These are phyloP conservation scores for Ashinkailepas kermadecensis DNA, from an alignment of 2,888 invertebrate species.

Conservation along the genomic window DNA sequence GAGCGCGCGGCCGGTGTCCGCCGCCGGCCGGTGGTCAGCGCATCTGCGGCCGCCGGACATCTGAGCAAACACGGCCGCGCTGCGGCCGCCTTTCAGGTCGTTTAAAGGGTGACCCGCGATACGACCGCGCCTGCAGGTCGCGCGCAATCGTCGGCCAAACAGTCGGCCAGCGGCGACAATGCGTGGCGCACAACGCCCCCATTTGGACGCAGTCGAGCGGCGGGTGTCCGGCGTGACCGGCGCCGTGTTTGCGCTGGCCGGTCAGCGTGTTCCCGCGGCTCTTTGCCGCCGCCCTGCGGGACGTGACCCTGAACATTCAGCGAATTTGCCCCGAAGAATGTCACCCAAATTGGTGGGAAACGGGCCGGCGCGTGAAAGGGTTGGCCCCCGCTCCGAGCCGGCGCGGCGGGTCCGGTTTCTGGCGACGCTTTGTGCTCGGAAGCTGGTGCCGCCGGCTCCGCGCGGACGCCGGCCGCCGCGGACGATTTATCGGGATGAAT, in stretches of 20 bases:
- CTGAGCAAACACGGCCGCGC: neutral
- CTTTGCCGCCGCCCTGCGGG: neutral
- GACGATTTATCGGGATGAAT: neutral
- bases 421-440: neutral
- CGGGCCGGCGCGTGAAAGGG: constrained; percentile 8
- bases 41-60: neutral
- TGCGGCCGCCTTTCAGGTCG: neutral
- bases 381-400: neutral
- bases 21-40: too few species aligned
- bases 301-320: constrained; percentile 4
- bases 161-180: neutral
- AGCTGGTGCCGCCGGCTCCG: neutral
- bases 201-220: neutral
- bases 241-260: neutral
- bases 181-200: neutral
- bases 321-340: neutral
- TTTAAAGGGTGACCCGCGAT: neutral
- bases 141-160: neutral
- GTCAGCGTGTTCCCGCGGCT: neutral
- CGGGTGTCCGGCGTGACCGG: neutral
- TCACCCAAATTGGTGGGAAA: constrained; percentile 12
- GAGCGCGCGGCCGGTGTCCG: neutral
- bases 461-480: neutral
- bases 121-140: neutral
- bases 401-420: neutral